Percentiles rank a stretch among this genome's conserved stretches.
Conservation (phyloP, 1,140 invertebrate species). For the Linepithema humile region DNA sequence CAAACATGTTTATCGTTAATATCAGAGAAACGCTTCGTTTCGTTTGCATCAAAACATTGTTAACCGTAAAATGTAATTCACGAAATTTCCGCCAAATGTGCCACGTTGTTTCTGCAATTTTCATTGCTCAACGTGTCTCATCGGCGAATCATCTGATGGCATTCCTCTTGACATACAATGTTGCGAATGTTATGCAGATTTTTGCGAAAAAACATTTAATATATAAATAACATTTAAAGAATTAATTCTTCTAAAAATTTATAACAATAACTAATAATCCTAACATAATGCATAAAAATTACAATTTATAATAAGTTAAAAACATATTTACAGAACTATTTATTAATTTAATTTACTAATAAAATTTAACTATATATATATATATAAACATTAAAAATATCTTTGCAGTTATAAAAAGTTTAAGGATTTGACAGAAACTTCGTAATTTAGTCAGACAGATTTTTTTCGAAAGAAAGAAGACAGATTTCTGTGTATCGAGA, state of each 20-base stretch:
- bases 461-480: background rate
- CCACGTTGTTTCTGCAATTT: constrained; percentile 13
- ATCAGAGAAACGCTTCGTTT: background rate
- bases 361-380: background rate
- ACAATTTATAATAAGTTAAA: too few relatives aligned
- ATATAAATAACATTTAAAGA: background rate
- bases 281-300: too few relatives aligned
- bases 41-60: background rate
- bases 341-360: too few relatives aligned
- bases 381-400: background rate
- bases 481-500: background rate
- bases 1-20: constrained; percentile 40
- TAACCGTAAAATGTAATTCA: background rate
- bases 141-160: constrained; percentile 28
- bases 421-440: background rate
- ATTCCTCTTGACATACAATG: background rate
- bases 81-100: constrained; percentile 37
- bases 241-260: background rate
- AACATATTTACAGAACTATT: too few relatives aligned
- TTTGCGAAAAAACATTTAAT: background rate
- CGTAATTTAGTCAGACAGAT: background rate
- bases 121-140: background rate
- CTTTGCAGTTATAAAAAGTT: background rate
- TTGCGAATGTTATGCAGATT: background rate
- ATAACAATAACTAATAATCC: too few relatives aligned